phyloP scores from a whole-genome alignment of 2,797 vertebrate species.

The Hoplostethus mediterraneus region DNA sequence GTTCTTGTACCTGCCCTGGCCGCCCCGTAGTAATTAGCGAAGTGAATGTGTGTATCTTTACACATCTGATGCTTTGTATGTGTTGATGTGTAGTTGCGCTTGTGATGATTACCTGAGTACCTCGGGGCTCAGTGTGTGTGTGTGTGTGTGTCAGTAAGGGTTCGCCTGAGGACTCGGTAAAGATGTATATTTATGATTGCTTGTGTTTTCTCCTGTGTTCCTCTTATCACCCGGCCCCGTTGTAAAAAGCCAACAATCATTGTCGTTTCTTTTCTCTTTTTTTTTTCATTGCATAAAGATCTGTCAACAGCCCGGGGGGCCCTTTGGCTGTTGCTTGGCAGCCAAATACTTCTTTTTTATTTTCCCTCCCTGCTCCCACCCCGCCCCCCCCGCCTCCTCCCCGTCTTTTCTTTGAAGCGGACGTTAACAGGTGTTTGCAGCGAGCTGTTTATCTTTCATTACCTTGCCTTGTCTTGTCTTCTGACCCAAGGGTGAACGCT shows the following conservation, averaged over 20 bases:
- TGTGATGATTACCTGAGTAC: constrained; percentile 42
- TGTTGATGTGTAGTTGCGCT: constrained; percentile 24
- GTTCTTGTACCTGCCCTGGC: constrained; percentile 28
- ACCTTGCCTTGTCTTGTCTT: constrained; percentile 85
- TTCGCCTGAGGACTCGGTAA: constrained; percentile 82
- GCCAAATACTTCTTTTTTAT: constrained; percentile 86
- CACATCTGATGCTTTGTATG: constrained; percentile 43
- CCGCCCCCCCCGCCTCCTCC: constrained; percentile 66
- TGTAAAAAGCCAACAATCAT: constrained; percentile 86
- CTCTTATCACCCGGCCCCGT: constrained; percentile 86
- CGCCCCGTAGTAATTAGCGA: constrained; percentile 28
- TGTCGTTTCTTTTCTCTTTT: constrained; percentile 84
- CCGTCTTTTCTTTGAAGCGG: constrained; percentile 87
- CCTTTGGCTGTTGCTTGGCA: constrained; percentile 88
- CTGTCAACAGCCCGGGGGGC: constrained; percentile 89
- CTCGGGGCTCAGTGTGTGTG: constrained; percentile 56
- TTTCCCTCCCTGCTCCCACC: constrained; percentile 69
- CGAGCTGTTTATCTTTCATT: constrained; percentile 87
- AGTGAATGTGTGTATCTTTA: constrained; percentile 46
- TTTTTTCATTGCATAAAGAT: constrained; percentile 88
- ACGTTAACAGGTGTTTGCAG: constrained; percentile 90
- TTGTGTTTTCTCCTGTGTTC: constrained; percentile 82
- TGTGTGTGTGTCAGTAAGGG: constrained; percentile 77
- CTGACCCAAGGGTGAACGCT: constrained; percentile 86
- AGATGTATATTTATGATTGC: constrained; percentile 84